Evolutionary conservation across 2,113 vertebrate species (phyloP).

Genomic region (Mola mola): DNA sequence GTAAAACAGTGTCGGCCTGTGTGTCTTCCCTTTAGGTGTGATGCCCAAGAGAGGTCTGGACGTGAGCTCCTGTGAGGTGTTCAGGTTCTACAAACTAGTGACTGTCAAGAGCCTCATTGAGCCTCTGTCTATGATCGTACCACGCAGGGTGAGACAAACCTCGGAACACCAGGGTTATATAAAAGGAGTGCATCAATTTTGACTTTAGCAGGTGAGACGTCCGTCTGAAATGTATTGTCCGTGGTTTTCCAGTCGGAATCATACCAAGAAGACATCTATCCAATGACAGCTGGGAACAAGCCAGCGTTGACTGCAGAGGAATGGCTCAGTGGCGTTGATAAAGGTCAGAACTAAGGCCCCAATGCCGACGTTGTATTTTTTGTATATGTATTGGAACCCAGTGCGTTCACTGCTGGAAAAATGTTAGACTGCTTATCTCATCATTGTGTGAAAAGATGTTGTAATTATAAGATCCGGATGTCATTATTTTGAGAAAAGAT

Average conservation of each 20-base stretch:
- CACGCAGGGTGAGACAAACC: constrained; percentile 85
- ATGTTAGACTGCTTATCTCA: no score
- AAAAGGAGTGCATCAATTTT: not conserved
- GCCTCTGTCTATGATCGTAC: constrained; percentile 94
- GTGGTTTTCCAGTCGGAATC: constrained; percentile 87
- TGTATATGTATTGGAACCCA: no score
- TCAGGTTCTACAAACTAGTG: constrained; percentile 94
- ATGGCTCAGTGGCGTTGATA: constrained; percentile 89
- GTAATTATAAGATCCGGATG: no score
- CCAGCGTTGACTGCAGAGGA: constrained; percentile 88
- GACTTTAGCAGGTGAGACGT: not conserved
- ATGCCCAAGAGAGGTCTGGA: constrained; percentile 96
- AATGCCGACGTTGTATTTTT: no score
- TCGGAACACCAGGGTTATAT: no score
- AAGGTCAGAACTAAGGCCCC: constrained; percentile 84
- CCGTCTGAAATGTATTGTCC: not conserved
- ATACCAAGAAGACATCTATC: constrained; percentile 98
- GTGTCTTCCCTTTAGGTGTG: constrained; percentile 76
- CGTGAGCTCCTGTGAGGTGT: constrained; percentile 91
- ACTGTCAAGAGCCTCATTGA: constrained; percentile 90
- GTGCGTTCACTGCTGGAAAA: no score
- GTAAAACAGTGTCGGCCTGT: not conserved
- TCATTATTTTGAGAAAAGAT: no score
- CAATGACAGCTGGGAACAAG: constrained; percentile 86
- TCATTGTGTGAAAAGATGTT: no score